These are phyloP conservation scores for Ophraella communa DNA, from an alignment of 2,888 invertebrate genomes.

Conservation along the genomic window DNA sequence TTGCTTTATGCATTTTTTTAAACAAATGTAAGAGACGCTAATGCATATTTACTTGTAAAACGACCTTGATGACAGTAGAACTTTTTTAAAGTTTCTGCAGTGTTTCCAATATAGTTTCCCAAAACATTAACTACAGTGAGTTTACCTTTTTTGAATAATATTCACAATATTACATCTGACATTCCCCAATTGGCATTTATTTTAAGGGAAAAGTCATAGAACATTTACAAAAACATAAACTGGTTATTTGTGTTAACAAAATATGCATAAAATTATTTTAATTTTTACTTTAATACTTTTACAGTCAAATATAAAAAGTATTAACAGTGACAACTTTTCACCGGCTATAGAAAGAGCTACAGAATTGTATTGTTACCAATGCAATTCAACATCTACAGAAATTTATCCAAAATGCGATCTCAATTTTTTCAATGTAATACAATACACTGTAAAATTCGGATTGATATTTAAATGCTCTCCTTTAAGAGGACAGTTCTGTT, in stretches of 20 bases:
- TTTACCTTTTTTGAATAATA: too few relatives aligned
- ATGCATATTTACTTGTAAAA: too few relatives aligned
- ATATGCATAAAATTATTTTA: neutral
- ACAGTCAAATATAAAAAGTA: neutral
- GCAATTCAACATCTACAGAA: conserved; percentile 9
- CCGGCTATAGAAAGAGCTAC: conserved; percentile 10
- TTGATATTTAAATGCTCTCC: conserved; percentile 24
- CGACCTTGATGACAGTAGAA: too few relatives aligned
- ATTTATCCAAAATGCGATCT: conserved; percentile 13
- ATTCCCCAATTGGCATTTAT: too few relatives aligned
- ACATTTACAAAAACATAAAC: too few relatives aligned
- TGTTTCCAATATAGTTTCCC: too few relatives aligned
- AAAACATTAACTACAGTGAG: too few relatives aligned
- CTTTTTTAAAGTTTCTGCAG: too few relatives aligned
- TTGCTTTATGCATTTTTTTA: too few relatives aligned
- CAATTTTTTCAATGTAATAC: conserved; percentile 13
- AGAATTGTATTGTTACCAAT: conserved; percentile 20
- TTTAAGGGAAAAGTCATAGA: too few relatives aligned
- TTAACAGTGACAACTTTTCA: neutral
- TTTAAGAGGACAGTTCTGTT: conserved; percentile 9
- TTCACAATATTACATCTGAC: too few relatives aligned
- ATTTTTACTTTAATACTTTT: neutral
- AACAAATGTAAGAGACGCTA: too few relatives aligned
- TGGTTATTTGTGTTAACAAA: neutral
- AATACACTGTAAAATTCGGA: neutral